A percentile compares a stretch with the other conserved stretches of the same genome.
phyloP scores from a whole-genome alignment of 2,888 invertebrate species.

The Polyommatus icarus region DNA sequence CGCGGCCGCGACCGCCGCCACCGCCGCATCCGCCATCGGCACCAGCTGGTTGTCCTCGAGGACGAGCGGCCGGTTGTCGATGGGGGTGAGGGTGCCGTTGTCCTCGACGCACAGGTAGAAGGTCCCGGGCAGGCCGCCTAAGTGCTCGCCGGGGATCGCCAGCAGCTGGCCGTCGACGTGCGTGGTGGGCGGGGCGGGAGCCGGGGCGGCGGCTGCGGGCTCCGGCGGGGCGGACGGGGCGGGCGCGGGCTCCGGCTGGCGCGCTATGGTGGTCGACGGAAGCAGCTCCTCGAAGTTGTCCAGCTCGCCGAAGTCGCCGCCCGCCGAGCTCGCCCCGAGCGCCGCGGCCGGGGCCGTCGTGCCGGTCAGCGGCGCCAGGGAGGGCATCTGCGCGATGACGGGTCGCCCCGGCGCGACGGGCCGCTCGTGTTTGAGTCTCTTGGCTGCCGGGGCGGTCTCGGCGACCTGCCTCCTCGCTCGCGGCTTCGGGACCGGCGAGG shows the following conservation, averaged over 20 bases:
- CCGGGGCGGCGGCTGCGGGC: constrained; percentile 46
- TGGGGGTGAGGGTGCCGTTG: constrained; percentile 84
- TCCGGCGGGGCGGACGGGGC: constrained; percentile 48
- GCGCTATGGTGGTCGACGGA: constrained; percentile 70
- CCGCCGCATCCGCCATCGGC: constrained; percentile 65
- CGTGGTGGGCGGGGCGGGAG: constrained; percentile 63
- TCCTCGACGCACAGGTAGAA: constrained; percentile 88
- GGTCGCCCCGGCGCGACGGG: constrained; percentile 55
- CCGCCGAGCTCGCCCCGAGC: constrained; percentile 50
- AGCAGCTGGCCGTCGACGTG: constrained; percentile 82
- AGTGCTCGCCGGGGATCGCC: constrained; percentile 86
- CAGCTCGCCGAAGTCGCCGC: constrained; percentile 55
- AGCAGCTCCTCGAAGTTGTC: constrained; percentile 73
- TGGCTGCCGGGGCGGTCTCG: constrained; percentile 56
- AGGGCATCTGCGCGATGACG: constrained; percentile 46
- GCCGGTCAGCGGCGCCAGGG: constrained; percentile 52
- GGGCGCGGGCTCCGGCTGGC: constrained; percentile 52
- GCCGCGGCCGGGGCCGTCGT: constrained; percentile 48
- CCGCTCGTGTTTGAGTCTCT: constrained; percentile 62
- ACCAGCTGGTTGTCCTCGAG: constrained; percentile 71
- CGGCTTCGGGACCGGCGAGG: constrained; percentile 53
- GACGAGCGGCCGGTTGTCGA: constrained; percentile 85
- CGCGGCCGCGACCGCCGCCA: constrained; percentile 37
- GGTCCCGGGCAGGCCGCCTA: constrained; percentile 86
- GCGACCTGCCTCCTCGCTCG: constrained; percentile 56